Evolutionary conservation across 2,888 invertebrate species (phyloP), one percentile per base, ranked within the genome.

Genomic region (Drosophila demipolita): DNA sequence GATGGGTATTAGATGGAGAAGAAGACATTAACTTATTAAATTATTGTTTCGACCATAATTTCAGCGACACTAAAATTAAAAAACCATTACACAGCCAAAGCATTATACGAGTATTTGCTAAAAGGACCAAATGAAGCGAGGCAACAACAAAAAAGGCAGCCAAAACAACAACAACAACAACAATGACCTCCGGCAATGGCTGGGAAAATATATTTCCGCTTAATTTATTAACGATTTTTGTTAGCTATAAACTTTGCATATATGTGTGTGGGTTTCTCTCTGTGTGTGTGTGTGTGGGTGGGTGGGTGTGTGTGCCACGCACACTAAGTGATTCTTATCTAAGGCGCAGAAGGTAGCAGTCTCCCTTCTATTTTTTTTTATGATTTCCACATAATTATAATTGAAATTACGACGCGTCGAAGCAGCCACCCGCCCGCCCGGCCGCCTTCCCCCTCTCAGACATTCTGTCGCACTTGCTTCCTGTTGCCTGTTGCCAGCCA

Each of bases 181-280:
- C 50, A 62, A 57, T 53, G 65, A 64, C 66, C 66, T 48, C 29
- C 53, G 64, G 65, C 80, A 68, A 53, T 72, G 72, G 67, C 74
- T 49, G 70, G 61, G 57, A 79, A 82, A 86, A 85, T 79, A 77
- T 90, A 83, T 90, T 91, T 91, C 91, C 91, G 91, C 91, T 91
- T 91, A 87, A 91, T 91, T 91, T 91, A 91, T 84, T 91, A 91
- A 91, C 89, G 85, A 91, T 91, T 91, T 80, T 90, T 88, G 81
- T 87, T 76, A 79, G 85, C 88, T 67, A 83, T 85, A 85, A 87
- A 87, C 76, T 84, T 83, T 78, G 66, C 80, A 82, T 82, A 73
- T 57, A 57, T 75, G 70, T 60, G 50, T 64, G 73, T 62, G 66
- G 29, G 42, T 20, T 55, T 35, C 50, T 49, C 55, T 52, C 52